Conservation (phyloP, 2,888 invertebrate species). For the Neoascia interrupta region DNA sequence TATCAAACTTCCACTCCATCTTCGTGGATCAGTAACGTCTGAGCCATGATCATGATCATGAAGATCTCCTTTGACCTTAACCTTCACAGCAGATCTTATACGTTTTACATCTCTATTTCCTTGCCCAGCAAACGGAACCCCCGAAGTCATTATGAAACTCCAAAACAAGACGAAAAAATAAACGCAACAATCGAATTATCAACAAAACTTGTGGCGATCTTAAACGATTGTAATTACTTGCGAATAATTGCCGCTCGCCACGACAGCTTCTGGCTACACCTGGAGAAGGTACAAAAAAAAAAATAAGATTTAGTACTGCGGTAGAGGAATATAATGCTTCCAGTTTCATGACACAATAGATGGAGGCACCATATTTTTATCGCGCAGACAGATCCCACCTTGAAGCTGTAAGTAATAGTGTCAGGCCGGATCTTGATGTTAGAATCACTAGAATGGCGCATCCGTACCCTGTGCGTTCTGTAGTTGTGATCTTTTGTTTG, state of each 20-base stretch:
- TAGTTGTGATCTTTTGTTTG: constrained; percentile 42
- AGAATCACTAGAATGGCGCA: constrained; percentile 54
- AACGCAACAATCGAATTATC: constrained; percentile 38
- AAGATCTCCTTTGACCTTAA: constrained; percentile 56
- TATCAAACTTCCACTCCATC: constrained; percentile 1
- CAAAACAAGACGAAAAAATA: constrained; percentile 23
- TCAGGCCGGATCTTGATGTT: constrained; percentile 65
- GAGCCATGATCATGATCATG: constrained; percentile 34
- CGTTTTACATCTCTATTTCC: constrained; percentile 29
- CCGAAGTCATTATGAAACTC: constrained; percentile 34
- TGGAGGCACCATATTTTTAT: constrained; percentile 49
- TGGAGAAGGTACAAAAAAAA: constrained; percentile 24
- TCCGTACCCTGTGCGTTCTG: constrained; percentile 47
- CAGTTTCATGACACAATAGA: constrained; percentile 28
- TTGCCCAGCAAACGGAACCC: not conserved
- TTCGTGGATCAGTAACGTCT: no score
- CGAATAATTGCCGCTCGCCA: constrained; percentile 54
- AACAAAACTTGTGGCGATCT: constrained; percentile 48
- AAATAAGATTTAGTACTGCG: constrained; percentile 54
- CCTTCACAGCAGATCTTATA: constrained; percentile 3
- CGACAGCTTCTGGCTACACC: constrained; percentile 17
- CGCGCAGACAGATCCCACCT: constrained; percentile 60
- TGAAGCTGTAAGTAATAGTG: constrained; percentile 60
- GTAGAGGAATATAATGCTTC: constrained; percentile 38
- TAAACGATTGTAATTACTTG: constrained; percentile 61